These are phyloP conservation scores for Myopa testacea DNA, from an alignment of 2,888 invertebrate genomes.

Conservation along the genomic window DNA sequence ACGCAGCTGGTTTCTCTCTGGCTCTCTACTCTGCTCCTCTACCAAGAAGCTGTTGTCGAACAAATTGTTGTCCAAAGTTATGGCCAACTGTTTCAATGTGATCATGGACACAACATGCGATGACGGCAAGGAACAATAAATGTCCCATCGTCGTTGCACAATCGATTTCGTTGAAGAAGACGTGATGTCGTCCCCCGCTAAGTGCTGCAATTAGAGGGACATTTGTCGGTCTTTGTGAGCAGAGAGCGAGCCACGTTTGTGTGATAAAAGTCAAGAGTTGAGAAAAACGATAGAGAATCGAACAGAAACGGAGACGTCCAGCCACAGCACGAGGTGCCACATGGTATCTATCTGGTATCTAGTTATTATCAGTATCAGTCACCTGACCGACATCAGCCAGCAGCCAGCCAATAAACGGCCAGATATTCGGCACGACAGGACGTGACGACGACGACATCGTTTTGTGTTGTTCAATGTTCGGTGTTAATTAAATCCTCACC, in stretches of 20 bases:
- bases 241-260: neutral
- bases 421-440: neutral
- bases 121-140: neutral
- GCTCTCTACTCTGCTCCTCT: no score
- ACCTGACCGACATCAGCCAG: neutral
- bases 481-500: neutral
- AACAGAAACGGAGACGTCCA: neutral
- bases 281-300: neutral
- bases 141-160: neutral
- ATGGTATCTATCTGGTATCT: neutral
- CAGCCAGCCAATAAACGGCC: constrained; percentile 8
- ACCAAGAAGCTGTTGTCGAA: no score
- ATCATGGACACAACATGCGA: neutral
- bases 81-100: neutral
- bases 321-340: constrained; percentile 32
- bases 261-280: neutral
- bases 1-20: no score
- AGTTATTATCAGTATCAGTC: neutral
- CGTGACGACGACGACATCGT: neutral
- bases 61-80: no score
- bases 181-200: constrained; percentile 48
- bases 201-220: constrained; percentile 51
- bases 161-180: neutral
- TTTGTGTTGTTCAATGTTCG: neutral
- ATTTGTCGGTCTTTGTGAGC: constrained; percentile 50